Percentiles rank a stretch among this genome's conserved stretches.
Evolutionary conservation across 53 echinoderm and acorn worm genomes (phyloP).

Genomic region (Pentamera pediparva): DNA sequence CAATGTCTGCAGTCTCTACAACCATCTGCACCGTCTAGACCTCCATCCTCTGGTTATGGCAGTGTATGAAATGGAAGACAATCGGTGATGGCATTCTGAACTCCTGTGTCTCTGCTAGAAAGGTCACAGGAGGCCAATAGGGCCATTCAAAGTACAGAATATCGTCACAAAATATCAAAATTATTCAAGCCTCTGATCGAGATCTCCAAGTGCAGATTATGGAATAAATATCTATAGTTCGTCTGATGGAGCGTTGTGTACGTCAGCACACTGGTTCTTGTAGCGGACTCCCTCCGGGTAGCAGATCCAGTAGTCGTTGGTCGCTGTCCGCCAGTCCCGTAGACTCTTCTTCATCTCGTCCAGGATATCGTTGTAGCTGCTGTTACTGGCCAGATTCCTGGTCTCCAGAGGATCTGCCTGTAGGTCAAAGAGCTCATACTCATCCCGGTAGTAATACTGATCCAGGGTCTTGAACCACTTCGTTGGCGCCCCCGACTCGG

Average conservation of each 20-base stretch:
- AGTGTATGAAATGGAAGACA: no score
- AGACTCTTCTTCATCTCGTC: conserved; percentile 49
- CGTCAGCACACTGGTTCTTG: not conserved
- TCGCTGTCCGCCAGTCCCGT: conserved; percentile 56
- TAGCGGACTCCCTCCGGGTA: conserved; percentile 70
- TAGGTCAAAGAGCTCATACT: conserved; percentile 46
- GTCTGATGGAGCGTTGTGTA: conserved; percentile 16
- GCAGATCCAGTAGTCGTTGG: conserved; percentile 80
- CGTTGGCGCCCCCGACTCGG: conserved; percentile 23
- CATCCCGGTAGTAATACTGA: conserved; percentile 73
- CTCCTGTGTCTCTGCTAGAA: no score
- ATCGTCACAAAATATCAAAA: no score
- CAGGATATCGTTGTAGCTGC: conserved; percentile 35
- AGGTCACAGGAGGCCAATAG: no score
- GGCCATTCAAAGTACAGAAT: no score
- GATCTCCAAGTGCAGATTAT: no score
- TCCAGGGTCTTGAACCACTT: conserved; percentile 83
- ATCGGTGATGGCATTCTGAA: no score
- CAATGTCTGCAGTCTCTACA: no score
- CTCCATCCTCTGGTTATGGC: no score
- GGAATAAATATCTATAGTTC: no score
- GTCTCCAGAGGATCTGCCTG: conserved; percentile 67
- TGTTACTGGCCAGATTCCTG: conserved; percentile 58
- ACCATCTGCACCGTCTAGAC: no score
- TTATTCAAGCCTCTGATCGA: no score